These are phyloP conservation scores for Brenthis hecate DNA, from an alignment of 2,888 invertebrate species.

Conservation along the genomic window DNA sequence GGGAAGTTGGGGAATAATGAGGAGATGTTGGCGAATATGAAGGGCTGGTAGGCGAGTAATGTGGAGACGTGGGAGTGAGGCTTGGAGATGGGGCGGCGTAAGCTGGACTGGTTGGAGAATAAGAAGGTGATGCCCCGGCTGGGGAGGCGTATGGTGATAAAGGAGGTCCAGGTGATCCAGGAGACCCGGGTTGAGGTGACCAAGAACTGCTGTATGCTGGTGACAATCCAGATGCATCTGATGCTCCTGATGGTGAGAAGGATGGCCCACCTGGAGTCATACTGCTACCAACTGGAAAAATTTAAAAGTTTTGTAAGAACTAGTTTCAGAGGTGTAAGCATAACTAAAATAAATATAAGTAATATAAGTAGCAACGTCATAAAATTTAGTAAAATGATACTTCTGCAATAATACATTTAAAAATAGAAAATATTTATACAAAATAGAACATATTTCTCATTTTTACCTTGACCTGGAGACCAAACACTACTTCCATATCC, in stretches of 20 bases:
- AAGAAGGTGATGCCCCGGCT: constrained; percentile 77
- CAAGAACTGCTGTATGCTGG: constrained; percentile 91
- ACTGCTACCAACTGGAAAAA: constrained; percentile 88
- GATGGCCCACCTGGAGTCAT: constrained; percentile 99
- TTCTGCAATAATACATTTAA: no score
- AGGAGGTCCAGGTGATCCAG: constrained; percentile 91
- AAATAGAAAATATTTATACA: no score
- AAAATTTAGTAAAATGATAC: no score
- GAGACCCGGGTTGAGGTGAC: constrained; percentile 90
- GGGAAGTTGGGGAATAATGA: constrained; percentile 90
- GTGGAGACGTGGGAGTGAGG: constrained; percentile 86
- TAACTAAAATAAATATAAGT: no score
- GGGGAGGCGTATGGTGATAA: constrained; percentile 88
- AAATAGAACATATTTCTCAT: neutral
- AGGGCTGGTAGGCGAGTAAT: constrained; percentile 87
- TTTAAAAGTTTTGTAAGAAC: no score
- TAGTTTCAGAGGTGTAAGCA: no score
- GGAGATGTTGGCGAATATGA: constrained; percentile 87
- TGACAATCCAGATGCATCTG: constrained; percentile 96
- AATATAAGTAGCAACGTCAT: no score
- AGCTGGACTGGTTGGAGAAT: constrained; percentile 75
- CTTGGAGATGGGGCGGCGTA: constrained; percentile 86
- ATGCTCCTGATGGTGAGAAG: constrained; percentile 97
- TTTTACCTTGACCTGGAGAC: constrained; percentile 88
- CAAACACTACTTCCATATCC: constrained; percentile 90